Percentiles rank a stretch among this genome's conserved stretches.
Conservation (phyloP, 2,888 invertebrate genomes). For the Volucella zonaria region DNA sequence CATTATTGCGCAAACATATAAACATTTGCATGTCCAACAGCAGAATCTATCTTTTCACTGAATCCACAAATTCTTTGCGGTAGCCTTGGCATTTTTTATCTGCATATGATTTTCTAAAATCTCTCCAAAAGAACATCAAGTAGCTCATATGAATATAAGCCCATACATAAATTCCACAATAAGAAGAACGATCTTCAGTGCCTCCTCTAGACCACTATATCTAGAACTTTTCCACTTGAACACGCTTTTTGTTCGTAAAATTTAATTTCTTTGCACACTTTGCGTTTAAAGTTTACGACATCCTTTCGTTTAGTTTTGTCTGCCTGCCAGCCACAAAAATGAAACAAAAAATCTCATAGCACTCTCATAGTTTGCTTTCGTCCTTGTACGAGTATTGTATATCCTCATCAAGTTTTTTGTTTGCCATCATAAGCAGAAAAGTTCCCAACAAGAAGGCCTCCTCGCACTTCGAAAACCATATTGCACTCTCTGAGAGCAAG, state of each 20-base stretch:
- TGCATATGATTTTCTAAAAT: too few species aligned
- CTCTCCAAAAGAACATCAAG: too few species aligned
- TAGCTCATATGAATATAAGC: too few species aligned
- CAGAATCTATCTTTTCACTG: too few species aligned
- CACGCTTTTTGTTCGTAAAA: conserved; percentile 32
- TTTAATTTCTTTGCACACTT: conserved; percentile 52
- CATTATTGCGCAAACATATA: too few species aligned
- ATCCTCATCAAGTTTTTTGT: conserved; percentile 32
- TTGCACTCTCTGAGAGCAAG: conserved; percentile 22
- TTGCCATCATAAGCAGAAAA: conserved; percentile 51
- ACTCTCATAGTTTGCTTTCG: neutral
- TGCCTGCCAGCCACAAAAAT: conserved; percentile 14
- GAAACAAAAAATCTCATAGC: neutral
- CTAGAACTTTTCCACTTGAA: conserved; percentile 8
- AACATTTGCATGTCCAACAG: too few species aligned
- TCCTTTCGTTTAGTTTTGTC: conserved; percentile 22
- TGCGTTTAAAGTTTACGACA: conserved; percentile 24
- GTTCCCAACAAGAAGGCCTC: neutral
- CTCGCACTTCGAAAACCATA: conserved; percentile 3
- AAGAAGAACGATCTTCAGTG: too few species aligned
- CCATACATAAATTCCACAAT: too few species aligned
- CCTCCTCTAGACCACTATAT: neutral
- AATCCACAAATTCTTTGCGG: too few species aligned
- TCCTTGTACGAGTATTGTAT: too few species aligned
- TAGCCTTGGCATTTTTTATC: too few species aligned